Evolutionary conservation across 1,140 invertebrate genomes (phyloP), one percentile per base, ranked within the genome.

Genomic region (Papilio aristodemus): DNA sequence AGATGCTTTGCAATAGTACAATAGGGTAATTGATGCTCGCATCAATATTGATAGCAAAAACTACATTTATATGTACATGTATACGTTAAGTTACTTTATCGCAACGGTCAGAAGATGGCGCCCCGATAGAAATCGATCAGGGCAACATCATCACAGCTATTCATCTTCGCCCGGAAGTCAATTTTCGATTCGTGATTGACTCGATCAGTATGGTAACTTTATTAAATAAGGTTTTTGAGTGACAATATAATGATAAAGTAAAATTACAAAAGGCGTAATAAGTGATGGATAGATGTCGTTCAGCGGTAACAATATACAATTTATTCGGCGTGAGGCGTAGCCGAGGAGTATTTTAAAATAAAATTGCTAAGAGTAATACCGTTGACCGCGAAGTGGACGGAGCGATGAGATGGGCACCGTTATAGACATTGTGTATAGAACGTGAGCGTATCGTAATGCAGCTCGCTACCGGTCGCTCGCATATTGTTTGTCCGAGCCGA

Each of bases 361-460:
- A 81, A 85, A 80, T 83, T 73, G 73, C 75, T 80, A 78, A 81
- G 79, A 74, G 71, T 77, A 76, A 80, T 84, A 82, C 85, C 83
- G 83, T 84, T 85, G 78, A 78, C 70, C 76, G 80, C 77, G 74
- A 76, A 77, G 77, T 80, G 79, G 80, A 78, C 78, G 76, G 71
- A 70, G 69, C 68, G 70, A 75, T 70, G 74, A 79, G 77, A 79
- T 68, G 66, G 57, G 68, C 70, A 85, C 85, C 85, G 85, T 87
- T 87, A 86, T 76, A 41, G 75, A 81, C 82, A 83, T 85, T 85
- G 84, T 85, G 75, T 76, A 78, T 76, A 66, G 78, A 75, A 84
- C 83, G 83, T 85, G 82, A 87, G 80, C 85, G 82, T 82, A 81
- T 78, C 83, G 76, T 80, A 76, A 85, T 80, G 73, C 71, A 71